Conservation (phyloP, 2,113 vertebrate genomes). For the Apodemus sylvaticus region DNA sequence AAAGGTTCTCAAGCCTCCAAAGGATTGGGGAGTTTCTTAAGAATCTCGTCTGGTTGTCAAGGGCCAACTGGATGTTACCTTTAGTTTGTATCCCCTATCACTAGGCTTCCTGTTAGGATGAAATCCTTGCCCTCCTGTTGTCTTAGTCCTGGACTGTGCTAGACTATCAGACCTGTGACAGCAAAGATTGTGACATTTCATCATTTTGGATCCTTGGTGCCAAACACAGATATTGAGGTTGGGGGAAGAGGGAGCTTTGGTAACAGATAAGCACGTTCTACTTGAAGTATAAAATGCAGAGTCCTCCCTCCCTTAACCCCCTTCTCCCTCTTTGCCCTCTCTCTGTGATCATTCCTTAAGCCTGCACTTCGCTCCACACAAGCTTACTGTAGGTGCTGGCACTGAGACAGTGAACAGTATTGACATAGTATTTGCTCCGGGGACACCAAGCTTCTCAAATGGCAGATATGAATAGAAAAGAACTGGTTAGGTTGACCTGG, state of each 20-base stretch:
- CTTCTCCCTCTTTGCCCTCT: neutral
- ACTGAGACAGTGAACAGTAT: neutral
- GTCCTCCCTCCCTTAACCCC: neutral
- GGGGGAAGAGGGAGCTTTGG: neutral
- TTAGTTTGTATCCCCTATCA: neutral
- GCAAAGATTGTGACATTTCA: constrained; percentile 7
- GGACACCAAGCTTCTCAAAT: constrained; percentile 30
- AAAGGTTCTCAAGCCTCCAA: constrained; percentile 29
- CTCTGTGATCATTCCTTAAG: constrained; percentile 31
- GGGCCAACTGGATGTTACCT: neutral
- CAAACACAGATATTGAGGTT: constrained; percentile 24
- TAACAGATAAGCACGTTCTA: neutral
- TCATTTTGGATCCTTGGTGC: constrained; percentile 13
- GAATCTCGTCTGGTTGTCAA: neutral
- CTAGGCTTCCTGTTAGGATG: neutral
- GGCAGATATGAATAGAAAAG: neutral
- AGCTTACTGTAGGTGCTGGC: neutral
- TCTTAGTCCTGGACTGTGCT: neutral
- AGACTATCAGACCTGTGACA: neutral
- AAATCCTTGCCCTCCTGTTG: neutral
- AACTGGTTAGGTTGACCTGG: neutral
- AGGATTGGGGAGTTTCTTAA: constrained; percentile 32
- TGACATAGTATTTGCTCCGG: constrained; percentile 16
- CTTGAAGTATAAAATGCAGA: constrained; percentile 11
- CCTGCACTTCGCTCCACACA: neutral